Evolutionary conservation across 2,797 vertebrate genomes (phyloP).

Genomic region (Thunnus albacares): DNA sequence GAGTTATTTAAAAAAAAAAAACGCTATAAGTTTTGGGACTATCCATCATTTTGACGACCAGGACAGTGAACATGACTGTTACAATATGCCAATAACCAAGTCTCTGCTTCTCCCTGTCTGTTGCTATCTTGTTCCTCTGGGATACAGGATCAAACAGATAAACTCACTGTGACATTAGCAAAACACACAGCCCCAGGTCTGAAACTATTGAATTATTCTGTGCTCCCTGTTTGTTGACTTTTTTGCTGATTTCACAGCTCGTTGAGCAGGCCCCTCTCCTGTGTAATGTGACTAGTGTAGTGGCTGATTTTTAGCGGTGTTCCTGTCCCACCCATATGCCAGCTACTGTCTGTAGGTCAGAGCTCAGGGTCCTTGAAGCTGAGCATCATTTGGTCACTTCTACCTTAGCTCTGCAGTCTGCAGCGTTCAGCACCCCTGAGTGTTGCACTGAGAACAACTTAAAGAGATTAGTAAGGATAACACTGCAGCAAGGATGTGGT

Average conservation of each 20-base stretch:
- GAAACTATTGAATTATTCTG: constrained; percentile 67
- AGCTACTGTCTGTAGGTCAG: constrained; percentile 62
- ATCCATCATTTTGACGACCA: constrained; percentile 28
- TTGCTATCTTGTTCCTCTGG: constrained; percentile 40
- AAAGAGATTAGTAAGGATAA: constrained; percentile 51
- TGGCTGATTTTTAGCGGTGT: constrained; percentile 59
- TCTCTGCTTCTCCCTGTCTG: constrained; percentile 23
- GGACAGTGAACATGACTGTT: constrained; percentile 25
- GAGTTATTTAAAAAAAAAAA: neutral
- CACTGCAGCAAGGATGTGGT: constrained; percentile 22
- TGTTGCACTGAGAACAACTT: constrained; percentile 31
- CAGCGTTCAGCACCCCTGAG: neutral
- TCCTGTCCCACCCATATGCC: constrained; percentile 57
- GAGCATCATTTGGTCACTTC: constrained; percentile 33
- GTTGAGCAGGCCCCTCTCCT: constrained; percentile 69
- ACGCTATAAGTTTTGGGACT: neutral
- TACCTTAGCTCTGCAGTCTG: constrained; percentile 12
- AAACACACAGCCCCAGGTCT: constrained; percentile 59
- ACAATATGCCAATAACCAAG: constrained; percentile 37
- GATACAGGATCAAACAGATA: constrained; percentile 63
- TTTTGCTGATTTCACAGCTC: constrained; percentile 71
- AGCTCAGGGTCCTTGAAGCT: constrained; percentile 47
- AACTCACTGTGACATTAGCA: constrained; percentile 63
- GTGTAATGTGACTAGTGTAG: constrained; percentile 71
- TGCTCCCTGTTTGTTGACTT: constrained; percentile 67